Evolutionary conservation across 2,797 vertebrate species (phyloP).

Genomic region (Dendrocincla tyrannina): DNA sequence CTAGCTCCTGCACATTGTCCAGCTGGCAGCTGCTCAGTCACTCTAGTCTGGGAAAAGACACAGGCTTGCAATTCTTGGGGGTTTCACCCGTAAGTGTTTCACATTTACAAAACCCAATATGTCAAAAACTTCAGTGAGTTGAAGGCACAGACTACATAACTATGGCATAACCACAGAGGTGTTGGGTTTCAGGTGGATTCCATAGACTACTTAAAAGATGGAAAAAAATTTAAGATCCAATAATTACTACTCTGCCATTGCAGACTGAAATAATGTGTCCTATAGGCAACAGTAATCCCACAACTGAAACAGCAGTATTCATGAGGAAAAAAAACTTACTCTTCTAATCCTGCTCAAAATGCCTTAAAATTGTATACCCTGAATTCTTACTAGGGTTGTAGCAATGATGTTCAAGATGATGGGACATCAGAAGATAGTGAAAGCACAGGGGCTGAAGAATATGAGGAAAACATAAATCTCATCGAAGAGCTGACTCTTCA

Average conservation of each 20-base stretch:
- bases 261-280: neutral
- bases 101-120: neutral
- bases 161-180: neutral
- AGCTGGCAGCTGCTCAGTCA: neutral
- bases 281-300: neutral
- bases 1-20: neutral
- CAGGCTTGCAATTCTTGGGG: neutral
- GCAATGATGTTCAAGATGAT: neutral
- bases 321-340: neutral
- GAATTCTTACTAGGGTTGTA: neutral
- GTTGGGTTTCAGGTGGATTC: neutral
- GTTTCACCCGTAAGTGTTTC: neutral
- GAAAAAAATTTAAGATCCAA: neutral
- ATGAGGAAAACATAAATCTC: neutral
- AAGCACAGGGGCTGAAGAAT: neutral
- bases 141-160: neutral
- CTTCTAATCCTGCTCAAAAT: neutral
- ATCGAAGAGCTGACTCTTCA: neutral
- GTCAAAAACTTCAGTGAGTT: neutral
- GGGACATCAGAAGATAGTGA: conserved; percentile 28
- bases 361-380: neutral
- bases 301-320: neutral
- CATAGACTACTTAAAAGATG: neutral
- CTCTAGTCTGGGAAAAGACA: neutral
- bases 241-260: neutral